Percentiles rank a stretch among this genome's conserved stretches.
Evolutionary conservation across 2,113 vertebrate species (phyloP).

Genomic region (Glareola pratincola): DNA sequence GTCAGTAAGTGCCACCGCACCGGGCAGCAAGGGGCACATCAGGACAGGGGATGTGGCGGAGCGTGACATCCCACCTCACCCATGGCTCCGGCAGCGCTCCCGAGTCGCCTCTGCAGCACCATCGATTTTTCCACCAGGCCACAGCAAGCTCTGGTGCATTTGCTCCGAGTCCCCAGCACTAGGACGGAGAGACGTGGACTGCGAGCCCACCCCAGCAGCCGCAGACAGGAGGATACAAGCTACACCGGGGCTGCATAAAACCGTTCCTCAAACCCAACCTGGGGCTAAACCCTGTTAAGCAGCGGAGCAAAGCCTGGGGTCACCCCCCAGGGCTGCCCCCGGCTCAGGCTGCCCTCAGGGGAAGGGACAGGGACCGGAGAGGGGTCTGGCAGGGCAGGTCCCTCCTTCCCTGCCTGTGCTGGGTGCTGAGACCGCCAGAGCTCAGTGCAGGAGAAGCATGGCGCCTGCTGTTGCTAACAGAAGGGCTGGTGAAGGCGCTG

Average conservation of each 20-base stretch:
- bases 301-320: background rate
- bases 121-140: background rate
- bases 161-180: background rate
- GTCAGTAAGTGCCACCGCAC: fast-evolving
- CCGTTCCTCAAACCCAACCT: fast-evolving
- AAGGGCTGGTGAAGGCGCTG: background rate
- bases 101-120: background rate
- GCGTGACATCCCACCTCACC: background rate
- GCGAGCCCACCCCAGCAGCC: background rate
- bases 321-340: background rate
- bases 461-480: background rate
- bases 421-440: background rate
- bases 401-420: background rate
- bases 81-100: fast-evolving
- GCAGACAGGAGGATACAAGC: background rate
- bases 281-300: background rate
- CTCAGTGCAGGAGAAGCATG: background rate
- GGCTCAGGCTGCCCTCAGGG: background rate
- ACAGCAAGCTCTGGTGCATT: background rate
- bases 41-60: background rate
- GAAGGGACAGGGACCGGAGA: background rate
- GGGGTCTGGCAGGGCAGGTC: background rate
- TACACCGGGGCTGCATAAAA: background rate
- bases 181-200: fast-evolving
- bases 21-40: fast-evolving